Conservation (phyloP, 2,888 invertebrate genomes). For the Cyclophora punctaria region DNA sequence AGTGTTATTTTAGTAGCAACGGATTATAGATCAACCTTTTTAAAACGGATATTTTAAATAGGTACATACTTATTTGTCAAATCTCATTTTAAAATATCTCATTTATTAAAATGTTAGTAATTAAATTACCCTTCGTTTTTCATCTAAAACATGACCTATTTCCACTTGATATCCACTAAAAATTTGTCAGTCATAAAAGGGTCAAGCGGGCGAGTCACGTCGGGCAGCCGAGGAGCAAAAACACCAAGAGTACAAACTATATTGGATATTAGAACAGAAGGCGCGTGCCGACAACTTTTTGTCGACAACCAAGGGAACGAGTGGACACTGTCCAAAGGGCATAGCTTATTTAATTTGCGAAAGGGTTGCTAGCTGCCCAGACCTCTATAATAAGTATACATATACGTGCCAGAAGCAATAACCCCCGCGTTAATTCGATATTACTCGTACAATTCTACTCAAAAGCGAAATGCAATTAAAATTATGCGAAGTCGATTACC, state of each 20-base stretch:
- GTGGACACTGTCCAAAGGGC: slow-evolving; percentile 25
- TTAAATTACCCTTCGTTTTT: neutral
- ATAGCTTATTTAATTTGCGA: slow-evolving; percentile 45
- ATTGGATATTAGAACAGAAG: slow-evolving; percentile 71
- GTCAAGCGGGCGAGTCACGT: slow-evolving; percentile 64
- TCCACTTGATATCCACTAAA: slow-evolving; percentile 30
- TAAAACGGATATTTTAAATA: no score
- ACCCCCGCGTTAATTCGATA: no score
- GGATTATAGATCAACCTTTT: no score
- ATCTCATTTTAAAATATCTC: no score
- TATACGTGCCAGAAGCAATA: no score
- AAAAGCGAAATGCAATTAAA: no score
- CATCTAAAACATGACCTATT: slow-evolving; percentile 10
- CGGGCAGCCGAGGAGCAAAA: slow-evolving; percentile 50
- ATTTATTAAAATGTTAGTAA: no score
- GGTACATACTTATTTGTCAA: no score
- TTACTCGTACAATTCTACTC: no score
- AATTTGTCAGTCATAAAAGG: slow-evolving; percentile 62
- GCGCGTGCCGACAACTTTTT: slow-evolving; percentile 62
- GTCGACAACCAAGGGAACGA: slow-evolving; percentile 25
- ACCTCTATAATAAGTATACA: no score
- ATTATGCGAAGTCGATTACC: no score
- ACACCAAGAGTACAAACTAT: slow-evolving; percentile 61
- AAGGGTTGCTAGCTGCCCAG: neutral
- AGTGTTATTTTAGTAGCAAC: no score